phyloP scores from a whole-genome alignment of 1,140 invertebrate genomes.

The Euwallacea fornicatus region DNA sequence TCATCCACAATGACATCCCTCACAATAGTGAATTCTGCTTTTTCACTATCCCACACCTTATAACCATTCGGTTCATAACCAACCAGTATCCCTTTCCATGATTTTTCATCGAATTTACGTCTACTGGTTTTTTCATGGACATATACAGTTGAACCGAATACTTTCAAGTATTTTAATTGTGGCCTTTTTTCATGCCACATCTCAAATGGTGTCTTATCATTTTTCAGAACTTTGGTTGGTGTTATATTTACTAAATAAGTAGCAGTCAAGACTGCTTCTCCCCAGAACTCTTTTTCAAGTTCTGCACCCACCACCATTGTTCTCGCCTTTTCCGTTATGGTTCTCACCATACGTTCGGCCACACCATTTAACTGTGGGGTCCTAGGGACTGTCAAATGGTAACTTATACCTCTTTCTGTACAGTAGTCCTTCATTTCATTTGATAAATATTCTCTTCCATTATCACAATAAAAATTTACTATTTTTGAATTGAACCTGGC shows the following conservation, averaged over 20 bases:
- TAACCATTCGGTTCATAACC: slow-evolving; percentile 55
- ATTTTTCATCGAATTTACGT: slow-evolving; percentile 53
- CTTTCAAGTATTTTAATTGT: slow-evolving; percentile 54
- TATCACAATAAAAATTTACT: slow-evolving; percentile 53
- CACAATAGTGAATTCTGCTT: slow-evolving; percentile 48
- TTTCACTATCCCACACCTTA: slow-evolving; percentile 51
- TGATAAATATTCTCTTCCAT: slow-evolving; percentile 54
- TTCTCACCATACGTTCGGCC: slow-evolving; percentile 55
- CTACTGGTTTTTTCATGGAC: slow-evolving; percentile 53
- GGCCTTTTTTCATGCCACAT: slow-evolving; percentile 56
- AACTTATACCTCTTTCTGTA: slow-evolving; percentile 54
- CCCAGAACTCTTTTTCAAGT: slow-evolving; percentile 50
- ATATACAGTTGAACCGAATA: slow-evolving; percentile 56
- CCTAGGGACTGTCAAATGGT: slow-evolving; percentile 55
- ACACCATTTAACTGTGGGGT: slow-evolving; percentile 59
- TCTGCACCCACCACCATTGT: slow-evolving; percentile 50
- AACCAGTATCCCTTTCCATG: slow-evolving; percentile 51
- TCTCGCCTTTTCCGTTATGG: slow-evolving; percentile 54
- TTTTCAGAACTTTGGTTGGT: slow-evolving; percentile 51
- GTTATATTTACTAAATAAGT: slow-evolving; percentile 55
- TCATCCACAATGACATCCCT: slow-evolving; percentile 55
- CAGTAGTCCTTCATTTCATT: slow-evolving; percentile 53
- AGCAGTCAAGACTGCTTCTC: slow-evolving; percentile 51
- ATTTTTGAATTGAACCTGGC: slow-evolving; percentile 51
- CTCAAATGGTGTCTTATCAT: slow-evolving; percentile 54